Base-by-base conservation (phyloP, 2,797 vertebrate species). In the Periophthalmus magnuspinnatus region DNA sequence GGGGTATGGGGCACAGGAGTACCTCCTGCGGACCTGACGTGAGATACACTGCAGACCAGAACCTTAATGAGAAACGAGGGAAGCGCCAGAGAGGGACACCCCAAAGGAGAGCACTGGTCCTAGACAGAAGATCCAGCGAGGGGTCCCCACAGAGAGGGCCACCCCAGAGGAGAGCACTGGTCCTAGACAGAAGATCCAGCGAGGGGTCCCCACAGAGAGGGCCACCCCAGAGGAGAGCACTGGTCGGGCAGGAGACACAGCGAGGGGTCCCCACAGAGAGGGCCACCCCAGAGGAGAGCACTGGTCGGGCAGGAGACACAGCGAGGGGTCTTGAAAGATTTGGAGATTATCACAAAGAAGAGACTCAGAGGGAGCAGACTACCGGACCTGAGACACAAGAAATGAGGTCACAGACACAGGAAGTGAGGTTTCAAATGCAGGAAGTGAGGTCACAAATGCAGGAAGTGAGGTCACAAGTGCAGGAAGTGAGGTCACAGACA, bases 351-450 rank as follows among this genome's bases (percentile, higher is more conserved):
- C 11, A 45, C 3, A 41, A 11, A 45, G 41, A 94, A 88, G 77
- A 93, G 93, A 22, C 94, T 78, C 1, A 83, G 68, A 52, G 96
- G 96, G 60, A 98, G 97, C 93, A 95, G 74, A 74, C 91, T 97
- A 3, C 97, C 96, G 93, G 81, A 82, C 91, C 89, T 94, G 70
- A 45, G 13, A 45, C 0, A 13, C 41, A 36, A 5, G 34, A 5
- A 36, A 34, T 3, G 28, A 28, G 28, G 28, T 28, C 28, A 28
- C 28, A 28, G 1, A 28, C 34, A 36, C 34, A 45, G 41, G 41
- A 45, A 16, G 41, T 45, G 2, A 45, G 13, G 41, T 45, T n/a
- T n/a, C n/a, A n/a, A n/a, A n/a, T n/a, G 13, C 41, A 36, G 5
- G 34, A 5, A 36, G 34, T 3, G 28, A 28, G 28, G 28, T 28